Conservation (phyloP, 2,797 vertebrate genomes). For the Oryzias sinensis region DNA sequence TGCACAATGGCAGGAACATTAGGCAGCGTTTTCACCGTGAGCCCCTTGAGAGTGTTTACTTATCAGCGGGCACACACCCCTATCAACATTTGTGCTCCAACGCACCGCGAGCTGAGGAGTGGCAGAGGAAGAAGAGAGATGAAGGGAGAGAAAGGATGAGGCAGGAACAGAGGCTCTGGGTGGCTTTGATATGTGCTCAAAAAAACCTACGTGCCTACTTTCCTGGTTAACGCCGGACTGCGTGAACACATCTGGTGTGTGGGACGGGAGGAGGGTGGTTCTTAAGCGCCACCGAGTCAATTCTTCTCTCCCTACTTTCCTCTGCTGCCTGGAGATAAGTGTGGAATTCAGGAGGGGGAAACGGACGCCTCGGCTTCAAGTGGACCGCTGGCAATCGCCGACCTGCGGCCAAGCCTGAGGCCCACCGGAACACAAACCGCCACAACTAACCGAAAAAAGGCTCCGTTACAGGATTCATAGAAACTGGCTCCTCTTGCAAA, state of each 20-base stretch:
- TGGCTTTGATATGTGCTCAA: constrained; percentile 62
- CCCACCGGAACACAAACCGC: constrained; percentile 12
- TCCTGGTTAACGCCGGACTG: constrained; percentile 47
- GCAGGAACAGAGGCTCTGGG: constrained; percentile 46
- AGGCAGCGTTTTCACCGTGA: constrained; percentile 44
- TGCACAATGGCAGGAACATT: constrained; percentile 46
- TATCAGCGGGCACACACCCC: constrained; percentile 68
- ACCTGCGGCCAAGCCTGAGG: constrained; percentile 32
- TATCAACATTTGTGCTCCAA: constrained; percentile 59
- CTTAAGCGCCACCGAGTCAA: constrained; percentile 40
- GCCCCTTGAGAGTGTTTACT: constrained; percentile 62
- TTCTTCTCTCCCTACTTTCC: constrained; percentile 43
- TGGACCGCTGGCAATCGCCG: constrained; percentile 17
- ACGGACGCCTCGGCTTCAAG: constrained; percentile 45
- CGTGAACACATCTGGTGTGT: constrained; percentile 51
- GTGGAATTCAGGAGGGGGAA: constrained; percentile 53
- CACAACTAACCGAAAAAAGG: constrained; percentile 45
- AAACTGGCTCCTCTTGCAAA: constrained; percentile 36
- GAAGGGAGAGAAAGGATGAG: constrained; percentile 16
- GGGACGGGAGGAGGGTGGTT: constrained; percentile 13
- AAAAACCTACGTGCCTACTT: constrained; percentile 65
- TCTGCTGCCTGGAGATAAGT: constrained; percentile 70
- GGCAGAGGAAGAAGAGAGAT: constrained; percentile 15
- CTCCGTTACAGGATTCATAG: constrained; percentile 9
- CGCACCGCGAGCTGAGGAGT: constrained; percentile 39